Conservation (phyloP, 1,140 invertebrate species). For the Drosophila biarmipes region DNA sequence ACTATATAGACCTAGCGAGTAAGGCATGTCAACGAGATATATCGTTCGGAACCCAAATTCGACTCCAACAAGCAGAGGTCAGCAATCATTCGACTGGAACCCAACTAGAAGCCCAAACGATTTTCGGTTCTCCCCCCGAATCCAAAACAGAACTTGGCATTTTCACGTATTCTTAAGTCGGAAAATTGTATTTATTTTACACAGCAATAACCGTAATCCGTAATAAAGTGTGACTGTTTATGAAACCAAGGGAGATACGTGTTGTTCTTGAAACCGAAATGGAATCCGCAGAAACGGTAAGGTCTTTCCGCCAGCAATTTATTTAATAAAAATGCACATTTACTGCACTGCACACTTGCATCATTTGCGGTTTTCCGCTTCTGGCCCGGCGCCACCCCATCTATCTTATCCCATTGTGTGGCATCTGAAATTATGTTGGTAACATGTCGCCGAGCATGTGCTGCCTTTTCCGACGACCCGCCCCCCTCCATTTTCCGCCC, state of each 20-base stretch:
- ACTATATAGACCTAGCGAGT: slow-evolving; percentile 27
- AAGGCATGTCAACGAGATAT: slow-evolving; percentile 36
- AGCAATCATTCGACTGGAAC: slow-evolving; percentile 31
- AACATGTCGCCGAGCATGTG: slow-evolving; percentile 73
- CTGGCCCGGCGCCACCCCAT: slow-evolving; percentile 26
- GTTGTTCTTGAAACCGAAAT: slow-evolving; percentile 2
- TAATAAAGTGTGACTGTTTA: slow-evolving; percentile 77
- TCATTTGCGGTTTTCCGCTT: slow-evolving; percentile 63
- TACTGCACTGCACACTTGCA: slow-evolving; percentile 52
- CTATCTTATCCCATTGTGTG: slow-evolving; percentile 59
- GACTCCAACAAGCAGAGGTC: background rate
- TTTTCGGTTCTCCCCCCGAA: slow-evolving; percentile 21
- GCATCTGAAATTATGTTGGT: slow-evolving; percentile 74
- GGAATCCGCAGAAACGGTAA: slow-evolving; percentile 28
- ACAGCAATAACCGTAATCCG: slow-evolving; percentile 57
- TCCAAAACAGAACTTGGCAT: slow-evolving; percentile 45
- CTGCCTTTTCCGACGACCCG: slow-evolving; percentile 6
- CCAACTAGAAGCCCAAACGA: slow-evolving; percentile 52
- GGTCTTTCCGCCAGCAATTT: slow-evolving; percentile 49
- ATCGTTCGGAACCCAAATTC: slow-evolving; percentile 10
- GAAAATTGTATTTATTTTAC: slow-evolving; percentile 60
- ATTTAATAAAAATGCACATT: slow-evolving; percentile 71
- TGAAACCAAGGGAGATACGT: slow-evolving; percentile 35
- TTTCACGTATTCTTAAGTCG: slow-evolving; percentile 47
- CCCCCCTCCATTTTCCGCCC: background rate